Percentiles rank a stretch among this genome's conserved stretches.
phyloP scores from a whole-genome alignment of 2,797 vertebrate genomes.

The Acipenser transmontanus region DNA sequence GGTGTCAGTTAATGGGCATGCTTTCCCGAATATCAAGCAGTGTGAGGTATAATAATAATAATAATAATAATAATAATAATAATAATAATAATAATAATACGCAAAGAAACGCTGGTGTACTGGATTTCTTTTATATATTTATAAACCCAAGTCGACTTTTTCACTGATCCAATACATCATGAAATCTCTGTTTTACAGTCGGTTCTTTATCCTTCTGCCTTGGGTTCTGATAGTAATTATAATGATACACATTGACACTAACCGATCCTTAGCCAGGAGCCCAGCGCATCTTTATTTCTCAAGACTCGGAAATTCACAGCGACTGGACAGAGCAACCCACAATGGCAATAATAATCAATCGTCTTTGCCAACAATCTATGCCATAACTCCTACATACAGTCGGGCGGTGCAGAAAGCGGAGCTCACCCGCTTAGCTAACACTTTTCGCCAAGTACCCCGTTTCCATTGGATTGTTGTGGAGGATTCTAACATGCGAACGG shows the following conservation, averaged over 20 bases:
- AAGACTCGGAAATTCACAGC: constrained; percentile 42
- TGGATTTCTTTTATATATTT: too few species aligned
- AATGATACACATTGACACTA: constrained; percentile 84
- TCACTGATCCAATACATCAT: constrained; percentile 44
- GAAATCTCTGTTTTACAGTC: constrained; percentile 82
- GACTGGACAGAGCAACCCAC: constrained; percentile 33
- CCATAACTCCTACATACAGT: constrained; percentile 92
- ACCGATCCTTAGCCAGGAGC: constrained; percentile 51
- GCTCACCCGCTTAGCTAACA: constrained; percentile 86
- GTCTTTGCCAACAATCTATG: constrained; percentile 76
- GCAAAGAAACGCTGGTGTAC: too few species aligned
- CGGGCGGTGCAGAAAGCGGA: constrained; percentile 94
- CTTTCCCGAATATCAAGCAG: too few species aligned
- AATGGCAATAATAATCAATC: constrained; percentile 37
- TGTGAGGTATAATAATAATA: too few species aligned
- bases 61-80: too few species aligned
- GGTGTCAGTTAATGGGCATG: too few species aligned
- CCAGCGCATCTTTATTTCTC: constrained; percentile 43
- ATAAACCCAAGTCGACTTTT: constrained; percentile 28
- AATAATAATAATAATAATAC: too few species aligned
- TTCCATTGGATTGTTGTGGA: constrained; percentile 95
- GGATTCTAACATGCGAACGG: constrained; percentile 76
- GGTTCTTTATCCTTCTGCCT: constrained; percentile 85
- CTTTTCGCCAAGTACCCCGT: constrained; percentile 85
- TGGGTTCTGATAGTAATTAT: constrained; percentile 90